Percentiles rank a stretch among this genome's conserved stretches.
Evolutionary conservation across 2,797 vertebrate genomes (phyloP).

Genomic region (Atherinosoma microstoma): DNA sequence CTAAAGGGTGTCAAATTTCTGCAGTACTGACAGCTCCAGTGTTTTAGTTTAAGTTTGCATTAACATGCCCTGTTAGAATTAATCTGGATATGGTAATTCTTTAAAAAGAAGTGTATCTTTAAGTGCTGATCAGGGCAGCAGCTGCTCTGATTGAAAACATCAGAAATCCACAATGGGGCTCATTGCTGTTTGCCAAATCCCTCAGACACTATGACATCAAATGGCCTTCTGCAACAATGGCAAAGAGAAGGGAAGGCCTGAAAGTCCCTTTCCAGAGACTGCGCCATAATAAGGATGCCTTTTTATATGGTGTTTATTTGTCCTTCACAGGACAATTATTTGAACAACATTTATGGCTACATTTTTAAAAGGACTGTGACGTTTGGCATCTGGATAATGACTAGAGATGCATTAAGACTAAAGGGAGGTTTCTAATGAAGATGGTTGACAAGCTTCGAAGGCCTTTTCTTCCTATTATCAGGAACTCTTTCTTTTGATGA

Average conservation of each 20-base stretch:
- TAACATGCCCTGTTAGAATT: conserved; percentile 13
- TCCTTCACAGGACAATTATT: conserved; percentile 82
- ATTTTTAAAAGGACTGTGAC: conserved; percentile 75
- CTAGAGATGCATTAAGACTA: conserved; percentile 76
- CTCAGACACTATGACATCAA: conserved; percentile 53
- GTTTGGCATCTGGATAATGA: conserved; percentile 76
- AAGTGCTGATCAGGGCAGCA: conserved; percentile 38
- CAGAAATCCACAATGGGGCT: conserved; percentile 24
- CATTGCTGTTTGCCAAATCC: conserved; percentile 52
- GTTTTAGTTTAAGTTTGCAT: conserved; percentile 36
- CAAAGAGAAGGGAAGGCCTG: conserved; percentile 54
- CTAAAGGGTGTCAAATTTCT: conserved; percentile 36
- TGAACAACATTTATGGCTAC: conserved; percentile 74
- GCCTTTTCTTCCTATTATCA: conserved; percentile 66
- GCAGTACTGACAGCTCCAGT: conserved; percentile 20
- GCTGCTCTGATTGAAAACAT: conserved; percentile 39
- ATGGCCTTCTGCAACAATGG: conserved; percentile 74
- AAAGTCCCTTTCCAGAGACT: conserved; percentile 58
- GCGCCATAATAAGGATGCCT: conserved; percentile 71
- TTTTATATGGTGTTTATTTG: conserved; percentile 78
- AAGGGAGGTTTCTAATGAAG: conserved; percentile 76
- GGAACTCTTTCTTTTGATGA: conserved; percentile 59
- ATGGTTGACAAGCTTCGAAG: conserved; percentile 70
- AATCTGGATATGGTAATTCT: conserved; percentile 8
- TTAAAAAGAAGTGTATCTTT: conserved; percentile 7